phyloP scores from a whole-genome alignment of 2,797 vertebrate genomes.

The Tarsius wallacei region DNA sequence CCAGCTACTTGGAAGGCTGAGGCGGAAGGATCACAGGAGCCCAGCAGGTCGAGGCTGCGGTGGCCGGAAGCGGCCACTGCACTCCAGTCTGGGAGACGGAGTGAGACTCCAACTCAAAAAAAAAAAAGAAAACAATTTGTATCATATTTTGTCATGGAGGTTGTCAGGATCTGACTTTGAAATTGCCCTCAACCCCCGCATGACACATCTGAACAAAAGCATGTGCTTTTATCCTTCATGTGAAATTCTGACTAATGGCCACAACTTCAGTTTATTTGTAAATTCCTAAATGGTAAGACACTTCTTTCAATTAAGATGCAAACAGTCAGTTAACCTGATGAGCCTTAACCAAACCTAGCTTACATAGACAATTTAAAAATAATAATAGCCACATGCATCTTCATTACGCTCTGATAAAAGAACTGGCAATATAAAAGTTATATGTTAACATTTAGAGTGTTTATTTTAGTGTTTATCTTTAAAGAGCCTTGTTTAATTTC shows the following conservation, averaged over 20 bases:
- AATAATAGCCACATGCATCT: accelerated
- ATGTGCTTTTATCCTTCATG: accelerated
- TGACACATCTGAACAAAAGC: neutral
- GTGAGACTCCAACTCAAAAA: too few species aligned
- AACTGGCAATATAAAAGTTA: too few species aligned
- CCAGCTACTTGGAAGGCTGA: too few species aligned
- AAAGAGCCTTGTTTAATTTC: neutral
- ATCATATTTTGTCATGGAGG: too few species aligned
- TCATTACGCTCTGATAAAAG: neutral
- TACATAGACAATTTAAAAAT: neutral
- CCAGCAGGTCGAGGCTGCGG: too few species aligned
- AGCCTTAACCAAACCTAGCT: neutral
- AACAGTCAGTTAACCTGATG: neutral
- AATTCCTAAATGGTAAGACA: too few species aligned
- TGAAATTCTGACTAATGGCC: accelerated
- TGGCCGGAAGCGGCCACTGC: too few species aligned
- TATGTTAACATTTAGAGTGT: neutral
- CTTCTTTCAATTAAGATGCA: too few species aligned
- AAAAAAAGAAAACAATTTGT: neutral
- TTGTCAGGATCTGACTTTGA: neutral
- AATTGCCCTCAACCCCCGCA: neutral
- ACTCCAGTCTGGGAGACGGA: too few species aligned
- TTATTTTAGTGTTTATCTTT: neutral
- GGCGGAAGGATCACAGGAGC: too few species aligned
- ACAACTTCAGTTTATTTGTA: neutral